These are phyloP conservation scores for Cheilosia soror DNA, from an alignment of 2,888 invertebrate species.

Conservation along the genomic window DNA sequence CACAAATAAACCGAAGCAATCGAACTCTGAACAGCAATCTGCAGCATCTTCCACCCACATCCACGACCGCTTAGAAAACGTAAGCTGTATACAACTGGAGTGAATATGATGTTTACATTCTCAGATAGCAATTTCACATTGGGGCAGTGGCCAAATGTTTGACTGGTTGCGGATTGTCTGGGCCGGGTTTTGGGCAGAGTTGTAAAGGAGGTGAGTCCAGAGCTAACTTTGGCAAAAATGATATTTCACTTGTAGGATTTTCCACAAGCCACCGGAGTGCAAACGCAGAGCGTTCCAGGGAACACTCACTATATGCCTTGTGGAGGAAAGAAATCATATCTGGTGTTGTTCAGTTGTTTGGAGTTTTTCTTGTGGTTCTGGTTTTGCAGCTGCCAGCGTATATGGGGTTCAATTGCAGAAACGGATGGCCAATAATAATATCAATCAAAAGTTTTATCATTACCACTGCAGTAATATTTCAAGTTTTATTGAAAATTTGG, in stretches of 20 bases:
- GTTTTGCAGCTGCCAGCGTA: conserved; percentile 18
- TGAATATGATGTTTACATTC: conserved; percentile 60
- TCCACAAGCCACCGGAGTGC: conserved; percentile 47
- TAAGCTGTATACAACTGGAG: conserved; percentile 31
- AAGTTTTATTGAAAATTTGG: conserved; percentile 57
- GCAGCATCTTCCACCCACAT: conserved; percentile 27
- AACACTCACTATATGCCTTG: conserved; percentile 11
- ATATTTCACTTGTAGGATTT: conserved; percentile 63
- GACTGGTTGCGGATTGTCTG: conserved; percentile 52
- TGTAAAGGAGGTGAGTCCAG: background rate
- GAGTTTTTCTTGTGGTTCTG: conserved; percentile 32
- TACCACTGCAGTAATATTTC: conserved; percentile 67
- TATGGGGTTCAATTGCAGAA: conserved; percentile 40
- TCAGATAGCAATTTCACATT: conserved; percentile 53
- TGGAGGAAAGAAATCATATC: conserved; percentile 61
- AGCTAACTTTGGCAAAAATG: conserved; percentile 32
- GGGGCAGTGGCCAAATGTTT: conserved; percentile 46
- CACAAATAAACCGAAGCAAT: conserved; percentile 63
- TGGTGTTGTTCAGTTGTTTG: conserved; percentile 55
- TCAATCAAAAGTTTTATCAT: conserved; percentile 69
- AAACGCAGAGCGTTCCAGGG: conserved; percentile 24
- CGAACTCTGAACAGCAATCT: conserved; percentile 57
- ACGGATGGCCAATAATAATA: conserved; percentile 62
- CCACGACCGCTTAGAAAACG: background rate
- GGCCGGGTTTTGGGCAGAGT: background rate